A percentile compares a stretch with the other conserved stretches of the same genome.
Evolutionary conservation across 2,888 invertebrate genomes (phyloP).

Genomic region (Tetragonula carbonaria): DNA sequence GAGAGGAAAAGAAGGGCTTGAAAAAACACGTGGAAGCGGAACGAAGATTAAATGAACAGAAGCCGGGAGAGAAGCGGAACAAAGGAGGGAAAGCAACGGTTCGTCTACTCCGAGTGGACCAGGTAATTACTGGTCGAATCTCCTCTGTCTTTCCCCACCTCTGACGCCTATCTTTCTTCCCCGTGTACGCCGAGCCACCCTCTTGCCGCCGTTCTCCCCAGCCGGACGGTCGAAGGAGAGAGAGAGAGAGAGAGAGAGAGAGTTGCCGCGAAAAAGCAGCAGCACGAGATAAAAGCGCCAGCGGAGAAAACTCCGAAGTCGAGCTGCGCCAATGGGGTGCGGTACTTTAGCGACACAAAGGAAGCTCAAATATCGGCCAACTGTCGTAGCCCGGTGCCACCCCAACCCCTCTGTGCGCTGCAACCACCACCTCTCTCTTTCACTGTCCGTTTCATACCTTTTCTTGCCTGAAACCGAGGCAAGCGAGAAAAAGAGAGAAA

Average conservation of each 20-base stretch:
- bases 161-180: slow-evolving; percentile 57
- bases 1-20: slow-evolving; percentile 32
- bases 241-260: slow-evolving; percentile 17
- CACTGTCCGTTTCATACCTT: slow-evolving; percentile 67
- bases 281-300: slow-evolving; percentile 68
- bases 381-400: slow-evolving; percentile 78
- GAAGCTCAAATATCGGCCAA: slow-evolving; percentile 82
- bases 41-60: slow-evolving; percentile 69
- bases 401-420: slow-evolving; percentile 47
- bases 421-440: slow-evolving; percentile 63
- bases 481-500: slow-evolving; percentile 1
- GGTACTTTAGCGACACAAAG: slow-evolving; percentile 78
- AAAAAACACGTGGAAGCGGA: slow-evolving; percentile 50
- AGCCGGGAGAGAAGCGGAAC: slow-evolving; percentile 51
- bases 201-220: not conserved
- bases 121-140: slow-evolving; percentile 76
- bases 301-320: slow-evolving; percentile 66
- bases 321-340: slow-evolving; percentile 67
- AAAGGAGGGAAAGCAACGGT: slow-evolving; percentile 71
- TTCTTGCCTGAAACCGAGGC: slow-evolving; percentile 49
- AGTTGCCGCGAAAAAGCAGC: slow-evolving; percentile 59
- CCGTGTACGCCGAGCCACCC: not conserved
- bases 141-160: slow-evolving; percentile 59
- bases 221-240: slow-evolving; percentile 14
- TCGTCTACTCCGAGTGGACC: slow-evolving; percentile 72